Conservation (phyloP, 2,797 vertebrate genomes). For the Labroides dimidiatus region DNA sequence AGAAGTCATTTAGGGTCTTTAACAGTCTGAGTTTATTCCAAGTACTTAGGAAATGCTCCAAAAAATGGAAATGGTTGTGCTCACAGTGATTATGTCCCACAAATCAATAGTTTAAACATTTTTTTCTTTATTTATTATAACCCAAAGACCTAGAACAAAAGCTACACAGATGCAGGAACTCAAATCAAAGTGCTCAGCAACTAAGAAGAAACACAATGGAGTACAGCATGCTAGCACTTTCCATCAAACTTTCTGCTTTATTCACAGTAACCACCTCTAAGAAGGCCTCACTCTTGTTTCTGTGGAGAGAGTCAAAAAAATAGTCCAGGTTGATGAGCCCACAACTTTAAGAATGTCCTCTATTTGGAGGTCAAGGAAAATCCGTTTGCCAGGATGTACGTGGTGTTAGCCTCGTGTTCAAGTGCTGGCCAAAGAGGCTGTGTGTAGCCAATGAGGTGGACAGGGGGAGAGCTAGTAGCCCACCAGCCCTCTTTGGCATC, state of each 20-base stretch:
- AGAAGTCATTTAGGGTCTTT: too few relatives aligned
- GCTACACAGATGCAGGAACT: too few relatives aligned
- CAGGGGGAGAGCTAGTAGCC: conserved; percentile 55
- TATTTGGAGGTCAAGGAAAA: conserved; percentile 80
- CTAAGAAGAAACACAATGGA: neutral
- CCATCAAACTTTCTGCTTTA: neutral
- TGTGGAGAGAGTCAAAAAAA: conserved; percentile 23
- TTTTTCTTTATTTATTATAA: too few relatives aligned
- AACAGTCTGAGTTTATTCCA: too few relatives aligned
- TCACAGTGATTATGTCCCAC: too few relatives aligned
- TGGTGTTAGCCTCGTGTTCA: conserved; percentile 46
- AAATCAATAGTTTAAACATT: too few relatives aligned
- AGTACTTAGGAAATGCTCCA: too few relatives aligned
- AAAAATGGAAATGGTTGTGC: too few relatives aligned
- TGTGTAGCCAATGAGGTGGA: conserved; percentile 71
- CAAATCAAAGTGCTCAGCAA: too few relatives aligned
- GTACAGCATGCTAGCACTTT: neutral
- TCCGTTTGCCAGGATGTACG: conserved; percentile 77
- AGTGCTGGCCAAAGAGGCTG: conserved; percentile 61
- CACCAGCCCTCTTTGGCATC: conserved; percentile 68
- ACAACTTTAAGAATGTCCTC: conserved; percentile 75
- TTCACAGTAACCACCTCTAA: neutral
- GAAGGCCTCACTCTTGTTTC: conserved; percentile 26
- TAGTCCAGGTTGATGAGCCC: conserved; percentile 48
- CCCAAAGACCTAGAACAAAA: too few relatives aligned